A percentile compares a stretch with the other conserved stretches of the same genome.
These are phyloP conservation scores for Ornithoptera priamus DNA, from an alignment of 2,888 invertebrate genomes.

Conservation along the genomic window DNA sequence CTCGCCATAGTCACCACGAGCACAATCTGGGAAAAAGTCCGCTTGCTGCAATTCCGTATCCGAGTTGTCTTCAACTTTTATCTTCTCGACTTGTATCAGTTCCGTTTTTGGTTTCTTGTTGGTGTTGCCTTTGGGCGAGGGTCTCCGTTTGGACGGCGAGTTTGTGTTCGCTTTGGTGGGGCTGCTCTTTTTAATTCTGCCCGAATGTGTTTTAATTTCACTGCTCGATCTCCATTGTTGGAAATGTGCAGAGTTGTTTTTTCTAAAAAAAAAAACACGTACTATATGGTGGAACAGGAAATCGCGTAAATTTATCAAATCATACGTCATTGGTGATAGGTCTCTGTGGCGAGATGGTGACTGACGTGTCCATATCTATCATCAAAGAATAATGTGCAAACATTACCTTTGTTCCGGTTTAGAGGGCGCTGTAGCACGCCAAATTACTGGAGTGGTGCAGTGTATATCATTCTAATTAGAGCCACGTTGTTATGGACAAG, in stretches of 20 bases:
- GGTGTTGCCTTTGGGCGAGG: slow-evolving; percentile 9
- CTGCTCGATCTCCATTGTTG: not conserved
- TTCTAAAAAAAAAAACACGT: slow-evolving; percentile 7
- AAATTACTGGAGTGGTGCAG: too few species aligned
- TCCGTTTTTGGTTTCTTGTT: slow-evolving; percentile 14
- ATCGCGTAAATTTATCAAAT: too few species aligned
- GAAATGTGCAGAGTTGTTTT: not conserved
- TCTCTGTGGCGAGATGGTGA: too few species aligned
- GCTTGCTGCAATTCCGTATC: slow-evolving; percentile 23
- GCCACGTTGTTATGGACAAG: too few species aligned
- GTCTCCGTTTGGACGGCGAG: slow-evolving; percentile 28
- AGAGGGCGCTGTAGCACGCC: too few species aligned
- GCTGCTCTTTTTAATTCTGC: slow-evolving; percentile 32
- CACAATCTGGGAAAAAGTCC: slow-evolving; percentile 7
- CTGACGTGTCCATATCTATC: too few species aligned
- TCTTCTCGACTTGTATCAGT: not conserved
- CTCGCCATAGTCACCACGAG: slow-evolving; percentile 14
- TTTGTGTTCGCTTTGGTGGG: slow-evolving; percentile 31
- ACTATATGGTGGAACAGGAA: too few species aligned
- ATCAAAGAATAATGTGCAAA: too few species aligned
- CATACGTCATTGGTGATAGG: too few species aligned
- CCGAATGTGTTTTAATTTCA: slow-evolving; percentile 30
- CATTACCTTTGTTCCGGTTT: too few species aligned
- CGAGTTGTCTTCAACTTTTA: slow-evolving; percentile 24
- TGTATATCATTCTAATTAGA: too few species aligned